Evolutionary conservation across 2,888 invertebrate species (phyloP).

Genomic region (Seira musarum): DNA sequence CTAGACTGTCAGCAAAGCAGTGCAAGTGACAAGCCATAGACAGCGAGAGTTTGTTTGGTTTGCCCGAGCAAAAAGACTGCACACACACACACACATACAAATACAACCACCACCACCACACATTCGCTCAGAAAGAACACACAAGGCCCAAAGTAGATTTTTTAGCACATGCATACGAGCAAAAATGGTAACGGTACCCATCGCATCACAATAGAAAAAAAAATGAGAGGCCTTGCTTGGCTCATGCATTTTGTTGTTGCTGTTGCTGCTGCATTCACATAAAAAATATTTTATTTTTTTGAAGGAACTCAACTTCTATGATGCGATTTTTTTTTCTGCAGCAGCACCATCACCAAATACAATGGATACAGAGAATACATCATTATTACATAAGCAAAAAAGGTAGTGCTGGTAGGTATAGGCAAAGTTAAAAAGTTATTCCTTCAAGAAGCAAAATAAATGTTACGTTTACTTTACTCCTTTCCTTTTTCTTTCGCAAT

Average conservation of each 20-base stretch:
- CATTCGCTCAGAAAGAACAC: too few species aligned
- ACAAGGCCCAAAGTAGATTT: neutral
- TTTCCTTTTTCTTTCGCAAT: slow-evolving; percentile 11
- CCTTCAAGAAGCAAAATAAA: neutral
- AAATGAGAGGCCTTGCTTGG: slow-evolving; percentile 10
- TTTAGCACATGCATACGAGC: slow-evolving; percentile 13
- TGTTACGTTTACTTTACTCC: slow-evolving; percentile 1
- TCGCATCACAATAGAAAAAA: slow-evolving; percentile 12
- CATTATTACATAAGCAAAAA: slow-evolving; percentile 16
- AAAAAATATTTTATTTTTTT: neutral
- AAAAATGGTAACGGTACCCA: slow-evolving; percentile 22
- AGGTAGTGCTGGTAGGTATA: neutral
- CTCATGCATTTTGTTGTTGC: slow-evolving; percentile 1
- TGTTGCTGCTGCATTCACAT: neutral
- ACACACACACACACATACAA: neutral
- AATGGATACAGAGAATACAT: slow-evolving; percentile 2
- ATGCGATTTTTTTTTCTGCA: slow-evolving; percentile 19
- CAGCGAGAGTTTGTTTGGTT: slow-evolving; percentile 22
- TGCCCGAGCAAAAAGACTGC: neutral
- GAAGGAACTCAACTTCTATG: slow-evolving; percentile 5
- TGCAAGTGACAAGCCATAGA: slow-evolving; percentile 27
- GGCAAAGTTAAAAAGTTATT: slow-evolving; percentile 4
- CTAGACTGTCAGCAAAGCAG: slow-evolving; percentile 56
- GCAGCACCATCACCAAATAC: neutral
- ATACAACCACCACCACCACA: too few species aligned